phyloP scores from a whole-genome alignment of 1,140 invertebrate species.

The Ridgeia piscesae region DNA sequence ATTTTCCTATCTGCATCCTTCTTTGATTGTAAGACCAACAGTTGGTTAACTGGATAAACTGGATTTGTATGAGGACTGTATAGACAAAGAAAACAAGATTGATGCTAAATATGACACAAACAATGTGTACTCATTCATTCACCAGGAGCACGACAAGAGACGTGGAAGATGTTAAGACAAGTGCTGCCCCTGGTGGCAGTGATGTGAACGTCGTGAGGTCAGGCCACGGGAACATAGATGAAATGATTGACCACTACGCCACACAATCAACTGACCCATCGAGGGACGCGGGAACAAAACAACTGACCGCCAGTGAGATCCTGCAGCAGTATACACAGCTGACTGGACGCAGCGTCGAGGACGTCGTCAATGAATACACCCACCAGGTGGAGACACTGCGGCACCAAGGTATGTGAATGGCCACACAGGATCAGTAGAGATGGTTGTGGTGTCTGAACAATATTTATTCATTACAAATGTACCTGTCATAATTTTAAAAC shows the following conservation, averaged over 20 bases:
- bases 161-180: not conserved
- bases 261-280: not conserved
- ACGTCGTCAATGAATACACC: conserved; percentile 8
- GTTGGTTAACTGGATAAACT: no score
- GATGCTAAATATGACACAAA: not conserved
- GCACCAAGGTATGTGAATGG: not conserved
- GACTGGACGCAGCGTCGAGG: not conserved
- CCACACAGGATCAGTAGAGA: no score
- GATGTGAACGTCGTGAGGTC: not conserved
- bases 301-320: not conserved
- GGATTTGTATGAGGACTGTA: no score
- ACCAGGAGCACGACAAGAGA: not conserved
- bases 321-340: not conserved
- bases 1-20: no score
- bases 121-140: not conserved
- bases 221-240: not conserved
- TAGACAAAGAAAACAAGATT: not conserved
- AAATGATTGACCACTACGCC: not conserved
- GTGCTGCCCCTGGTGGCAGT: not conserved
- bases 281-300: not conserved
- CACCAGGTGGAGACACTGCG: conserved; percentile 7
- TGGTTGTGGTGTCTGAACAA: no score
- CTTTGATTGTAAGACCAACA: no score
- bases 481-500: no score
- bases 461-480: no score